phyloP scores from a whole-genome alignment of 2,113 vertebrate species.

The Mesembrinibis cayennensis region DNA sequence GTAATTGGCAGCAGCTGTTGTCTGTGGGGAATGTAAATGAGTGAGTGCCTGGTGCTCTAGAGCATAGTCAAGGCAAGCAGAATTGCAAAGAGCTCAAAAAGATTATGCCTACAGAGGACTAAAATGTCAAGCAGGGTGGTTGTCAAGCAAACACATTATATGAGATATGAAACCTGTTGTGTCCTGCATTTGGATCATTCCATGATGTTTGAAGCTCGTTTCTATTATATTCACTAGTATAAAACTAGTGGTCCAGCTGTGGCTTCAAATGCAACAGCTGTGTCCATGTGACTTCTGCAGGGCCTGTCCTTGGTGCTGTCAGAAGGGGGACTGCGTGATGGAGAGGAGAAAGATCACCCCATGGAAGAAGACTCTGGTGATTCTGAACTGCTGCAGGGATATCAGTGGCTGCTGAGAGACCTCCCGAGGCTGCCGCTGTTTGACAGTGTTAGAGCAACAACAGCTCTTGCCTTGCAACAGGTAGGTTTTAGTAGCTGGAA shows the following conservation, averaged over 20 bases:
- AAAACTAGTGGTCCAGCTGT: neutral
- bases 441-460: constrained; percentile 88
- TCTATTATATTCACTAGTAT: neutral
- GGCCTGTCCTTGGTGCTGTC: constrained; percentile 93
- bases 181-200: neutral
- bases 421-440: constrained; percentile 92
- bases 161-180: neutral
- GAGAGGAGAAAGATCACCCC: constrained; percentile 89
- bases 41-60: neutral
- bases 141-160: neutral
- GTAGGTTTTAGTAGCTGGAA: constrained; percentile 55
- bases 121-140: neutral
- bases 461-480: constrained; percentile 92
- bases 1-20: neutral
- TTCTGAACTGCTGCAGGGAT: constrained; percentile 83
- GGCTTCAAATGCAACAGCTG: neutral
- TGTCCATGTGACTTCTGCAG: constrained; percentile 45
- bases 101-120: neutral
- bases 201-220: neutral
- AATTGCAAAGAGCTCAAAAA: neutral
- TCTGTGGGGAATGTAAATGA: neutral
- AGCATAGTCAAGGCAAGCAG: neutral
- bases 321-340: constrained; percentile 86
- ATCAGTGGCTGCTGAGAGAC: constrained; percentile 94
- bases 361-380: constrained; percentile 91